phyloP scores from a whole-genome alignment of 2,113 vertebrate species.

The Xenopus borealis region DNA sequence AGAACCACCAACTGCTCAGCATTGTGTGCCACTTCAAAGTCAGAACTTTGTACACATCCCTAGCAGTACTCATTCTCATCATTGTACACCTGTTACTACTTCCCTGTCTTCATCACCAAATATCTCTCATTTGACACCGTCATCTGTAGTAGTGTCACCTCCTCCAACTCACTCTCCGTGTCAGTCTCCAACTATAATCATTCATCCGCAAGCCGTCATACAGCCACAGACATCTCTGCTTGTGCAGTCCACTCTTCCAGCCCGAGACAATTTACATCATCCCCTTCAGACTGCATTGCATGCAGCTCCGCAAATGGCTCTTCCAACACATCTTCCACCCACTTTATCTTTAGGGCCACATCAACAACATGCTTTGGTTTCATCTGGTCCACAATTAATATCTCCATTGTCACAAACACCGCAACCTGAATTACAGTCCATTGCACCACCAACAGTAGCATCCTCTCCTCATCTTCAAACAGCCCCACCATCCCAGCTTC shows the following conservation, averaged over 20 bases:
- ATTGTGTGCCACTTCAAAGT: conserved; percentile 70
- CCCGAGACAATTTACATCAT: conserved; percentile 60
- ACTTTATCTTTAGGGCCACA: conserved; percentile 64
- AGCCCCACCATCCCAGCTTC: conserved; percentile 72
- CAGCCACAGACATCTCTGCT: conserved; percentile 71
- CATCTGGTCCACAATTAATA: conserved; percentile 61
- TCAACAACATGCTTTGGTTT: conserved; percentile 63
- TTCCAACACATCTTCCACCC: conserved; percentile 64
- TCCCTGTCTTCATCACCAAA: conserved; percentile 62
- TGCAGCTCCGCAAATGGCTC: conserved; percentile 54
- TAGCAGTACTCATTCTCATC: conserved; percentile 64
- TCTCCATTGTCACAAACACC: conserved; percentile 64
- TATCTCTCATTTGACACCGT: conserved; percentile 65
- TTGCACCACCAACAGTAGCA: conserved; percentile 65
- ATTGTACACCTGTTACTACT: conserved; percentile 64
- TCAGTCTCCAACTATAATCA: conserved; percentile 75
- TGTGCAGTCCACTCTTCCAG: conserved; percentile 68
- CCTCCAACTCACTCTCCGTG: conserved; percentile 71
- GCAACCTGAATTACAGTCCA: conserved; percentile 62
- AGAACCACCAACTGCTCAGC: conserved; percentile 71
- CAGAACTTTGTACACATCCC: conserved; percentile 63
- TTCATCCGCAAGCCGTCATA: conserved; percentile 72
- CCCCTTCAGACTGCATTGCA: conserved; percentile 52
- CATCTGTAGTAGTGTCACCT: conserved; percentile 76
- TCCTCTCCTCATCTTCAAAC: conserved; percentile 69